A percentile compares a stretch with the other conserved stretches of the same genome.
phyloP scores from a whole-genome alignment of 2,888 invertebrate species.

The Patella caerulea region DNA sequence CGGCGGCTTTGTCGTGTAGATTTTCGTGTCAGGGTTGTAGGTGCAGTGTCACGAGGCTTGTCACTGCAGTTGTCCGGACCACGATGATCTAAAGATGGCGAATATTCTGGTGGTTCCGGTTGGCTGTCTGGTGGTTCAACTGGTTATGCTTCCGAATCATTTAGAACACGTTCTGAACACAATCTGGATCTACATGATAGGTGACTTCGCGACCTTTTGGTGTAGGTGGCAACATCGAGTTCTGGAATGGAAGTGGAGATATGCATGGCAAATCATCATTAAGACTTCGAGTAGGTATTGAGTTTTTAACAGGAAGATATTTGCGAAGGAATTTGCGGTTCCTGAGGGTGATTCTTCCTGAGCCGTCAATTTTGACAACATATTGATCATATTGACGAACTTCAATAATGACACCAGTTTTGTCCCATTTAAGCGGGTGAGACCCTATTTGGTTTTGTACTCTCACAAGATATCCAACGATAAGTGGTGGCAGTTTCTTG shows the following conservation, averaged over 20 bases:
- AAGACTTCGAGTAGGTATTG: neutral
- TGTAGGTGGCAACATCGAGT: too few relatives aligned
- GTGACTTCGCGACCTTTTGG: too few relatives aligned
- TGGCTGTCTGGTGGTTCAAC: too few relatives aligned
- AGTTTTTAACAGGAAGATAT: conserved; percentile 20
- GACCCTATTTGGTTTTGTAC: conserved; percentile 46
- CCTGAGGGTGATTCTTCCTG: conserved; percentile 22
- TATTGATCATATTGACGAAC: conserved; percentile 37
- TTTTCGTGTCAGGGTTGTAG: too few relatives aligned
- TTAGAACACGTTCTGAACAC: too few relatives aligned
- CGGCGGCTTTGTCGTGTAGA: too few relatives aligned
- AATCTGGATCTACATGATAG: too few relatives aligned
- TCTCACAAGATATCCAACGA: conserved; percentile 39
- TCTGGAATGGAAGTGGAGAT: neutral
- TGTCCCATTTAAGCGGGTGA: conserved; percentile 48
- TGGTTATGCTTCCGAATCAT: too few relatives aligned
- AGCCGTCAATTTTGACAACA: conserved; percentile 25
- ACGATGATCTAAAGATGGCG: too few relatives aligned
- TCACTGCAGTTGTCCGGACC: too few relatives aligned
- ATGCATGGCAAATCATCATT: neutral
- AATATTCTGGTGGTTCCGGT: too few relatives aligned
- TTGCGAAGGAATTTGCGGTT: conserved; percentile 35
- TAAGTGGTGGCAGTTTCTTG: conserved; percentile 35
- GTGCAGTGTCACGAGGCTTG: too few relatives aligned
- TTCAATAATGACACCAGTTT: conserved; percentile 42